Conservation (phyloP, 2,888 invertebrate genomes). For the Agriotes lineatus region DNA sequence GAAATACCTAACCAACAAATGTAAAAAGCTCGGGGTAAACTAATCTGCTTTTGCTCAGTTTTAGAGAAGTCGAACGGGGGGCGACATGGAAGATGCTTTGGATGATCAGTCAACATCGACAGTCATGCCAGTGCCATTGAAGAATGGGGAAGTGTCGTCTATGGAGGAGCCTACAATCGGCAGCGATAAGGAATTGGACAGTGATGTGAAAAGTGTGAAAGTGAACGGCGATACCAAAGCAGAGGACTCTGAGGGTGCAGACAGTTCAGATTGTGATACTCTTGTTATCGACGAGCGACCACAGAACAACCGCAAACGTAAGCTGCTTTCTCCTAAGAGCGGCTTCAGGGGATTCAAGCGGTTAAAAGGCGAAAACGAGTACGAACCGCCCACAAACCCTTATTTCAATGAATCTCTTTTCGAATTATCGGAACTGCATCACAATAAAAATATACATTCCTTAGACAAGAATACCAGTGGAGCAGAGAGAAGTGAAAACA, state of each 20-base stretch:
- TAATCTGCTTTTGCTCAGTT: constrained; percentile 7
- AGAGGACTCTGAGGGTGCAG: constrained; percentile 54
- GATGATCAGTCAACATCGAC: constrained; percentile 51
- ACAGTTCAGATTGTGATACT: constrained; percentile 64
- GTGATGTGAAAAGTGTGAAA: constrained; percentile 49
- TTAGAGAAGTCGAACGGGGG: not conserved
- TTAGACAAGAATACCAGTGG: constrained; percentile 20
- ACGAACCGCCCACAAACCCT: constrained; percentile 60
- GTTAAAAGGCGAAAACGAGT: constrained; percentile 31
- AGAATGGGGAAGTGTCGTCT: constrained; percentile 58
- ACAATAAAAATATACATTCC: constrained; percentile 43
- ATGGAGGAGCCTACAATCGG: constrained; percentile 44
- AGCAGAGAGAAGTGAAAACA: constrained; percentile 9
- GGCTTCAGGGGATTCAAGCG: constrained; percentile 47
- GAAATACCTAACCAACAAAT: constrained; percentile 37
- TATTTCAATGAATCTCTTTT: constrained; percentile 64
- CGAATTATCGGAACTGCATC: constrained; percentile 60
- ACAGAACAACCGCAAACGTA: constrained; percentile 45
- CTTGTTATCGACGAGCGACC: constrained; percentile 63
- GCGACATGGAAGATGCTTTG: constrained; percentile 66
- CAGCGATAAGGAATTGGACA: constrained; percentile 24
- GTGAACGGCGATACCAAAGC: constrained; percentile 58
- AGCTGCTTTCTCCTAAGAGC: constrained; percentile 25
- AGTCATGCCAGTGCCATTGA: constrained; percentile 47
- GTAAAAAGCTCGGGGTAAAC: not conserved